A percentile compares a stretch with the other conserved stretches of the same genome.
phyloP scores from a whole-genome alignment of 2,113 vertebrate species.

The Colaptes auratus region DNA sequence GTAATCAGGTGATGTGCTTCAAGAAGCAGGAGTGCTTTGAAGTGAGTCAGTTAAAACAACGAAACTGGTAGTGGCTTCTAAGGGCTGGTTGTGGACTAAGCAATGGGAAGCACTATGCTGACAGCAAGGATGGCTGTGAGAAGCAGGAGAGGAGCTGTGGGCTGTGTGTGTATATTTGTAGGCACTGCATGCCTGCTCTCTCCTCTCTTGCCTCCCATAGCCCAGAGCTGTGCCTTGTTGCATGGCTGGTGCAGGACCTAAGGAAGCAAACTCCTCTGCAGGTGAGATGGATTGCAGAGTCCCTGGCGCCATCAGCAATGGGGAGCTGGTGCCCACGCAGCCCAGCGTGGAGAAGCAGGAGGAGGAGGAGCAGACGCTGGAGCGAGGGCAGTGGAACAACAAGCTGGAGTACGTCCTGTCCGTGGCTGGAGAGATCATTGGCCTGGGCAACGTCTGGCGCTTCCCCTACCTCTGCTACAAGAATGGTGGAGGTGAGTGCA shows the following conservation, averaged over 20 bases:
- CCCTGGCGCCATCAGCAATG: conserved; percentile 76
- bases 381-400: conserved; percentile 91
- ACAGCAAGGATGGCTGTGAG: not conserved
- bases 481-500: conserved; percentile 89
- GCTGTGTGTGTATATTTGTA: not conserved
- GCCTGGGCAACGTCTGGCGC: conserved; percentile 93
- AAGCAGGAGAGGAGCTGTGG: not conserved
- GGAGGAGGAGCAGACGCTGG: conserved; percentile 58
- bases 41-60: not conserved
- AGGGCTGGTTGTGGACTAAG: not conserved
- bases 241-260: not conserved
- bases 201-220: not conserved
- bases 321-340: conserved; percentile 61
- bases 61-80: not conserved
- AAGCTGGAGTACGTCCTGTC: conserved; percentile 91
- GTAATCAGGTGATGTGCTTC: not conserved
- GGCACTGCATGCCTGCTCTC: not conserved
- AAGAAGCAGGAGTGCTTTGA: not conserved
- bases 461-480: conserved; percentile 97
- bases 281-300: conserved; percentile 80
- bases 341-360: conserved; percentile 64
- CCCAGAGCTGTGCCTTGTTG: not conserved
- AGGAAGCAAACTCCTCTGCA: conserved; percentile 50
- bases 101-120: not conserved
- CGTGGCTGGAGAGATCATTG: conserved; percentile 90